A percentile compares a stretch with the other conserved stretches of the same genome.
Conservation (phyloP, 2,113 vertebrate genomes). For the Motacilla tschutschensis region DNA sequence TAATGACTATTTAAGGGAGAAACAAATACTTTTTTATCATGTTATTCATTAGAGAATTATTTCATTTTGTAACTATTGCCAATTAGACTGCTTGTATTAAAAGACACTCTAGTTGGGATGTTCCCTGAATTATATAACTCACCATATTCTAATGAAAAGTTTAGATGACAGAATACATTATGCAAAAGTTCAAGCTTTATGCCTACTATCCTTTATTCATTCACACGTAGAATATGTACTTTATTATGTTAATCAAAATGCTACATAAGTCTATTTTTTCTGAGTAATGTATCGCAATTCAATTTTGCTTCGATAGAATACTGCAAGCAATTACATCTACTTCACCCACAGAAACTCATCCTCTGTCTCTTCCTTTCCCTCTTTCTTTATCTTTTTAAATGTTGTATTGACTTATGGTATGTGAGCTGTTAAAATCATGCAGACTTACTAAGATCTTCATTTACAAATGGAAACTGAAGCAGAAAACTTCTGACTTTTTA, state of each 20-base stretch:
- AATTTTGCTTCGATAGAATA: not conserved
- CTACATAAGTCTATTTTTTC: constrained; percentile 4
- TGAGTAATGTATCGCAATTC: not conserved
- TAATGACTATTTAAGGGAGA: constrained; percentile 42
- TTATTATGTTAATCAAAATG: constrained; percentile 13
- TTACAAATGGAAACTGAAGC: constrained; percentile 25
- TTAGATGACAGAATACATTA: not conserved
- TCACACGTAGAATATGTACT: not conserved
- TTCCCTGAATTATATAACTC: constrained; percentile 42
- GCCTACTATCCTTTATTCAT: not conserved
- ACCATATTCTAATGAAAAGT: constrained; percentile 42
- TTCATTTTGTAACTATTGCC: constrained; percentile 33
- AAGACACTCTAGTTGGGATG: not conserved
- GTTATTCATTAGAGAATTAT: constrained; percentile 51
- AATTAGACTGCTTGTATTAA: constrained; percentile 44
- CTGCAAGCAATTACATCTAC: not conserved
- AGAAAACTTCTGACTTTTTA: constrained; percentile 4
- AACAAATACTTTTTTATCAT: constrained; percentile 42
- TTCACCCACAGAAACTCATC: not conserved
- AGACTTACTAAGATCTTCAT: not conserved
- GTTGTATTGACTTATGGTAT: not conserved
- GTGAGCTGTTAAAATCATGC: constrained; percentile 1
- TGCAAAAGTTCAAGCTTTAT: not conserved
- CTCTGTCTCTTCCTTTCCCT: not conserved
- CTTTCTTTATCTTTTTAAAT: constrained; percentile 16